Evolutionary conservation across 2,888 invertebrate genomes (phyloP).

Genomic region (Lordiphosa andalusiaca): DNA sequence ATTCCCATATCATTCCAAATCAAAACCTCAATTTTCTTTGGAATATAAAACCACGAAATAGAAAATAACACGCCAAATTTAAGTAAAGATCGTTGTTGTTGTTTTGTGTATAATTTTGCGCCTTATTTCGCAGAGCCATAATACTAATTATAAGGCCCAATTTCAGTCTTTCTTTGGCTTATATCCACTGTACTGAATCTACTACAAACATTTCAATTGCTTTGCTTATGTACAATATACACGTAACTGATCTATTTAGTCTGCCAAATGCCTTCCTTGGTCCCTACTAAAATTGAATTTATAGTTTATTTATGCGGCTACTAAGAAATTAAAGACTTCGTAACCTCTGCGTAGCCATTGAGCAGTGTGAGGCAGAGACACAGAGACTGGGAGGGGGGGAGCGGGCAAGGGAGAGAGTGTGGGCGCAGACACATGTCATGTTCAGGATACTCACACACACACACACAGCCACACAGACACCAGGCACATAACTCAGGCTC

Average conservation of each 20-base stretch:
- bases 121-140: no score
- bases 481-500: conserved; percentile 55
- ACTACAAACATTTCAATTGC: no score
- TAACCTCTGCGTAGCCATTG: conserved; percentile 11
- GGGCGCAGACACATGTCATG: conserved; percentile 58
- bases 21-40: no score
- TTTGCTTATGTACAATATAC: not conserved
- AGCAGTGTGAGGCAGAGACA: not conserved
- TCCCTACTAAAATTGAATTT: conserved; percentile 64
- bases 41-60: no score
- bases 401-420: conserved; percentile 15
- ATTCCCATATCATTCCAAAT: no score
- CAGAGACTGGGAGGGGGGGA: not conserved
- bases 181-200: not conserved
- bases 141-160: no score
- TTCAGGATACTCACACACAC: conserved; percentile 27
- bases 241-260: conserved; percentile 41
- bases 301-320: conserved; percentile 74
- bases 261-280: conserved; percentile 31
- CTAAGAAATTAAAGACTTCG: conserved; percentile 68
- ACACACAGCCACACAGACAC: conserved; percentile 16
- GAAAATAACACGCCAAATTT: no score
- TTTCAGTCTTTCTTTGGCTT: no score
- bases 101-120: no score
- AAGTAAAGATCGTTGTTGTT: no score